phyloP scores from a whole-genome alignment of 2,113 vertebrate genomes.

The Corythornis cristatus region DNA sequence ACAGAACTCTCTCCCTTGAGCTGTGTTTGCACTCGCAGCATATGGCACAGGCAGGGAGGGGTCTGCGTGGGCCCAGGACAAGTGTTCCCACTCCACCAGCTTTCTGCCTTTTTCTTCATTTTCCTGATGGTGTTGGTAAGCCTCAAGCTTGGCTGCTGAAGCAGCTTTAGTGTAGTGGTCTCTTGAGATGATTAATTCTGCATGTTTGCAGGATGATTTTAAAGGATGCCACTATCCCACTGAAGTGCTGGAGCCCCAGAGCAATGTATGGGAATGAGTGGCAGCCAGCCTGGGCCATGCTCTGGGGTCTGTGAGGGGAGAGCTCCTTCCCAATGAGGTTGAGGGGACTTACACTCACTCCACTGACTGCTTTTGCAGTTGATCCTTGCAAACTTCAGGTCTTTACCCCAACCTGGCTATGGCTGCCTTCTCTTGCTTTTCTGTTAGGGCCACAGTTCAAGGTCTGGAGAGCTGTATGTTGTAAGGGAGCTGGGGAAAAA shows the following conservation, averaged over 20 bases:
- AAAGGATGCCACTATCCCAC: neutral
- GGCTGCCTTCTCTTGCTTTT: neutral
- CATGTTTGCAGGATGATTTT: neutral
- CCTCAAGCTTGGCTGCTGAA: neutral
- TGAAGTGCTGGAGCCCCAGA: neutral
- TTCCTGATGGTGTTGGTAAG: neutral
- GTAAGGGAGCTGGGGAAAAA: neutral
- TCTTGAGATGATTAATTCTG: accelerated
- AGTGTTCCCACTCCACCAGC: accelerated
- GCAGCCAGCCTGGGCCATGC: neutral
- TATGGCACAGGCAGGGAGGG: neutral
- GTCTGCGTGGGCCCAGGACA: accelerated
- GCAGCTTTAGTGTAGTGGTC: neutral
- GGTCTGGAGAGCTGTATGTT: neutral
- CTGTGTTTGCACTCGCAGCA: accelerated
- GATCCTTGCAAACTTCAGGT: neutral
- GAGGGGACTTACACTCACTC: neutral
- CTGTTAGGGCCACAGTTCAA: neutral
- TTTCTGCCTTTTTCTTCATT: neutral
- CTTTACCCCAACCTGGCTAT: neutral
- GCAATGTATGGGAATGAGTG: too few species aligned
- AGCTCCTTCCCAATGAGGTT: neutral
- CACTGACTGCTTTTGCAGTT: neutral
- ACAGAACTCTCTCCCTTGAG: neutral
- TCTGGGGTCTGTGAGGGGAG: neutral